Evolutionary conservation across 2,797 vertebrate species (phyloP).

Genomic region (Poecilia velifera): DNA sequence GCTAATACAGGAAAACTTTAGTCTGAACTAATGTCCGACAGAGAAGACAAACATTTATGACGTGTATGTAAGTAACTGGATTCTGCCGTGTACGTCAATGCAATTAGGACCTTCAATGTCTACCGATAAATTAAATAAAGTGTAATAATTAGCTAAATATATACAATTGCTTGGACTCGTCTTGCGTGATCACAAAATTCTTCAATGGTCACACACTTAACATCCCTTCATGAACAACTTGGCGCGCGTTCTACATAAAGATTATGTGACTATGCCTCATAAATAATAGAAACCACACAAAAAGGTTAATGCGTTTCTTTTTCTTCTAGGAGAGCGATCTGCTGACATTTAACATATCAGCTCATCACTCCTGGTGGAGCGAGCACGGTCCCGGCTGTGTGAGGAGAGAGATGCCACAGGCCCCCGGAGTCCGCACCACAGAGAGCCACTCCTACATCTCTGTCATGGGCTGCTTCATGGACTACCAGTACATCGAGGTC

Average conservation of each 20-base stretch:
- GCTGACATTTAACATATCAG: conserved; percentile 91
- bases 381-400: conserved; percentile 90
- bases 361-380: conserved; percentile 91
- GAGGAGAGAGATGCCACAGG: conserved; percentile 77
- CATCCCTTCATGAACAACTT: not conserved
- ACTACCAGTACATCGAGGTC: conserved; percentile 90
- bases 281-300: conserved; percentile 12
- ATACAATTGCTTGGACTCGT: not conserved
- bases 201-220: conserved; percentile 9
- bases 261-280: conserved; percentile 20
- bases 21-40: not conserved
- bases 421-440: conserved; percentile 72
- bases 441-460: conserved; percentile 87
- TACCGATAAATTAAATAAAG: not conserved
- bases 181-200: conserved; percentile 1
- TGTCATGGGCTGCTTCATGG: conserved; percentile 87
- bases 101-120: not conserved
- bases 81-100: not conserved
- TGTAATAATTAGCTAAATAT: not conserved
- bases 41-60: not conserved
- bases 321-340: conserved; percentile 86
- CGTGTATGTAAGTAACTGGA: not conserved
- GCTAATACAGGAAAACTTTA: not conserved
- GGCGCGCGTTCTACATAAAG: conserved; percentile 13
- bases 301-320: conserved; percentile 11